Evolutionary conservation across 2,888 invertebrate species (phyloP), one percentile per base, ranked within the genome.

Genomic region (Bhutanitis thaidina): DNA sequence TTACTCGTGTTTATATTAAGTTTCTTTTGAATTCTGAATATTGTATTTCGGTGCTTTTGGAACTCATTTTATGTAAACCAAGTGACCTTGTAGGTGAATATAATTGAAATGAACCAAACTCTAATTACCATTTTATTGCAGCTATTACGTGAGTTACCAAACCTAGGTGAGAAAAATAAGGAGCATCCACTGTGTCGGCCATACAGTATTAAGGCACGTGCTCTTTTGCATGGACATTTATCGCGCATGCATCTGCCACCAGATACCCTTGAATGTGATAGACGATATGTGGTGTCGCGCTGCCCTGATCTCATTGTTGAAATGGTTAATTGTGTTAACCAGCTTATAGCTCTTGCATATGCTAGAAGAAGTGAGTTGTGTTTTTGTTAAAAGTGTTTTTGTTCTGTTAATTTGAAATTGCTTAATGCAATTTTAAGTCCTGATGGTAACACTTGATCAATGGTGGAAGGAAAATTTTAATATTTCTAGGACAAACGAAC

Each of bases 241-340:
- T 92, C 94, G n/a, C 93, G 99, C 43, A 92, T 98, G 71, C 86
- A 91, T 1, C 78, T 97, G 14, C 95, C 95, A 64, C 91, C 92
- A 0, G 91, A 93, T 44, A 96, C 96, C 0, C 83, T 97, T 43
- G 97, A 97, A 68, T 92, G 93, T 72, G 97, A 98, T 90, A 91
- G 95, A 36, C 93, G 95, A 65, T 94, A 95, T 67, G 92, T 97
- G 48, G 93, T 96, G 40, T 95, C 94, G 61, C 97, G 98, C 77
- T 96, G 97, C 76, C 98, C 98, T 0, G 97, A 97, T 79, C 92
- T 99, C 37, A 94, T 99, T 48, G 97, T 98, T 66, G 99, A 99
- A 87, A 98, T 99, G 96, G 96, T 99, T 48, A 96, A 96, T 71
- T 97, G 98, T 76, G 95, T 97, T 10, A 96, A 98, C 71, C 97